Evolutionary conservation across 2,888 invertebrate species (phyloP).

Genomic region (Acrocyrtus sp.): DNA sequence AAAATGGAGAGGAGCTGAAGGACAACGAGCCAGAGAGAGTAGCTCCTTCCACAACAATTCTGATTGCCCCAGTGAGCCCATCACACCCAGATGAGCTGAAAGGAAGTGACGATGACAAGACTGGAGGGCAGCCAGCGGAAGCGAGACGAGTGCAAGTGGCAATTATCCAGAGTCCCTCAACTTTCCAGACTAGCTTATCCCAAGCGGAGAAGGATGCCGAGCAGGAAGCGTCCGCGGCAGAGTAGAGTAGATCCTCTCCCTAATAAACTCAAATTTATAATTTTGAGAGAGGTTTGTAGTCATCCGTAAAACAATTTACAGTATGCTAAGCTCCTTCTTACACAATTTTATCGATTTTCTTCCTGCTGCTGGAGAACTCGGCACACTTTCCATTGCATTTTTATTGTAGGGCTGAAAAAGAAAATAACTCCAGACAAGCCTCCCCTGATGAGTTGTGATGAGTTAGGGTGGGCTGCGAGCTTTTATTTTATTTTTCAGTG

Average conservation of each 20-base stretch:
- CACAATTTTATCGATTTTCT: too few species aligned
- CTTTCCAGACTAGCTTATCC: slow-evolving; percentile 43
- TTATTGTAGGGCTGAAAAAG: too few species aligned
- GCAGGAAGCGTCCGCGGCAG: too few species aligned
- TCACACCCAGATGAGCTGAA: slow-evolving; percentile 2
- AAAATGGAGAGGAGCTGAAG: slow-evolving; percentile 1
- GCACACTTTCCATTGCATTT: too few species aligned
- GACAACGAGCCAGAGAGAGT: background rate
- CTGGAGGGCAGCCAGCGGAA: slow-evolving; percentile 19
- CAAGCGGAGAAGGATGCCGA: slow-evolving; percentile 39
- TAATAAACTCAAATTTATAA: background rate
- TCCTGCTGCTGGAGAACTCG: too few species aligned
- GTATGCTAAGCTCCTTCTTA: too few species aligned
- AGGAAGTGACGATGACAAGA: background rate
- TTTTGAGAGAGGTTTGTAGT: too few species aligned
- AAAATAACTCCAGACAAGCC: too few species aligned
- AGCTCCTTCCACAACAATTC: slow-evolving; percentile 16
- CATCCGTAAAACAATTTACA: too few species aligned
- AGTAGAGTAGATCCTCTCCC: background rate
- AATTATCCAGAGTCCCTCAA: slow-evolving; percentile 35
- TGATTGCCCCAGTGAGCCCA: slow-evolving; percentile 16
- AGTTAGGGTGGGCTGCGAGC: too few species aligned
- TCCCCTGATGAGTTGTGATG: too few species aligned
- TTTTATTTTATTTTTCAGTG: too few species aligned
- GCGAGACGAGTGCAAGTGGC: background rate